These are phyloP conservation scores for Chironomus riparius DNA, from an alignment of 2,888 invertebrate genomes.

Conservation along the genomic window DNA sequence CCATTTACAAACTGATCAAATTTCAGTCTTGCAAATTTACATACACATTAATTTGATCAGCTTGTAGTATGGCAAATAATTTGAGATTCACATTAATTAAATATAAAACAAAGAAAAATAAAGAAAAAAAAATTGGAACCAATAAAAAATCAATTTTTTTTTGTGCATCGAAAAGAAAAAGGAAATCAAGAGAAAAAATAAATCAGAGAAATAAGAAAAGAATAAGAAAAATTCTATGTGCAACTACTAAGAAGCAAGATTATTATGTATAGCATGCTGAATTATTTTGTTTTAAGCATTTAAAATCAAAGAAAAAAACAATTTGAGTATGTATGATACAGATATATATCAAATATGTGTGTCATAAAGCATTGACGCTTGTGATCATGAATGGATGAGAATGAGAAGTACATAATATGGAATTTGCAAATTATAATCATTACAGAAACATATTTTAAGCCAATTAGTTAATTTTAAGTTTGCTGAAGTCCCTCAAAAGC, in stretches of 20 bases:
- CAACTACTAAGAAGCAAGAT: constrained; percentile 1
- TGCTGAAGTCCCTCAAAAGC: background rate
- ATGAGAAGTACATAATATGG: background rate
- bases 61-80: too few relatives aligned
- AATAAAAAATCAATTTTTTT: background rate
- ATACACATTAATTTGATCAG: too few relatives aligned
- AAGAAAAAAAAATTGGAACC: background rate
- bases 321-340: background rate
- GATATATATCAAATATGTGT: background rate
- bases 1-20: too few relatives aligned
- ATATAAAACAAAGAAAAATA: background rate
- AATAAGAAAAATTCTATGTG: background rate
- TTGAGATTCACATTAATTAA: background rate
- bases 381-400: background rate
- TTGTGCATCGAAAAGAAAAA: background rate
- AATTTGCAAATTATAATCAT: background rate
- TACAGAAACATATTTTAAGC: constrained; percentile 1
- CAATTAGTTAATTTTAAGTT: background rate
- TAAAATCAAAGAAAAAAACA: background rate
- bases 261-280: background rate
- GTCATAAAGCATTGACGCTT: background rate
- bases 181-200: background rate
- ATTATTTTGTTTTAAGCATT: background rate
- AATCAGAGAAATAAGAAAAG: background rate
- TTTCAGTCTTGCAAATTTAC: too few relatives aligned